Evolutionary conservation across 2,113 vertebrate genomes (phyloP).

Genomic region (Ursus arctos): DNA sequence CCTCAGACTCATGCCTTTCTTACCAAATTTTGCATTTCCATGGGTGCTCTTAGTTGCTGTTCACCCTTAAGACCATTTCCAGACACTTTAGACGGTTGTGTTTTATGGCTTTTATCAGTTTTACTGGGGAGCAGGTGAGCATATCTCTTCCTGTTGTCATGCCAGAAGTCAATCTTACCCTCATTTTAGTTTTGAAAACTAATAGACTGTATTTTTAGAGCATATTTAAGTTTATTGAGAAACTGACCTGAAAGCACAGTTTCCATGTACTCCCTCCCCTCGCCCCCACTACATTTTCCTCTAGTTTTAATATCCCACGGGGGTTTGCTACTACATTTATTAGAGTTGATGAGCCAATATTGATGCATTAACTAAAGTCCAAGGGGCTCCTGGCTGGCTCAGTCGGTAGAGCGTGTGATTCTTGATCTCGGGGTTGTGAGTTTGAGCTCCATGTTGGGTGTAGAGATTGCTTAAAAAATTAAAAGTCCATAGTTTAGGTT

Average conservation of each 20-base stretch:
- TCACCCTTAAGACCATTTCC: background rate
- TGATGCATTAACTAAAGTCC: background rate
- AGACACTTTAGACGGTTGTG: background rate
- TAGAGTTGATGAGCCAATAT: background rate
- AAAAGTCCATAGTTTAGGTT: background rate
- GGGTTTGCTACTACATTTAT: background rate
- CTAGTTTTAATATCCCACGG: background rate
- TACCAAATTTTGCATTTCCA: background rate
- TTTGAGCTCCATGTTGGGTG: background rate
- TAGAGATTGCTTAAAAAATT: background rate
- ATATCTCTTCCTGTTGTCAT: background rate
- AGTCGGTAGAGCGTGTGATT: background rate
- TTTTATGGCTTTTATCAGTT: background rate
- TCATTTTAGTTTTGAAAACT: background rate
- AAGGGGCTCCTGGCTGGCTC: background rate
- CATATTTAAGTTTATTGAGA: background rate
- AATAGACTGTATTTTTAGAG: background rate
- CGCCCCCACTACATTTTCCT: background rate
- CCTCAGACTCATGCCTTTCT: background rate
- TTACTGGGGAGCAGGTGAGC: background rate
- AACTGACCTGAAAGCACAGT: background rate
- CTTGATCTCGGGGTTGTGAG: background rate
- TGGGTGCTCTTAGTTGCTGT: background rate
- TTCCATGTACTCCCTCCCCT: background rate
- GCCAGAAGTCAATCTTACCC: background rate